Conservation (phyloP, 2,888 invertebrate genomes). For the Tiliacea aurago region DNA sequence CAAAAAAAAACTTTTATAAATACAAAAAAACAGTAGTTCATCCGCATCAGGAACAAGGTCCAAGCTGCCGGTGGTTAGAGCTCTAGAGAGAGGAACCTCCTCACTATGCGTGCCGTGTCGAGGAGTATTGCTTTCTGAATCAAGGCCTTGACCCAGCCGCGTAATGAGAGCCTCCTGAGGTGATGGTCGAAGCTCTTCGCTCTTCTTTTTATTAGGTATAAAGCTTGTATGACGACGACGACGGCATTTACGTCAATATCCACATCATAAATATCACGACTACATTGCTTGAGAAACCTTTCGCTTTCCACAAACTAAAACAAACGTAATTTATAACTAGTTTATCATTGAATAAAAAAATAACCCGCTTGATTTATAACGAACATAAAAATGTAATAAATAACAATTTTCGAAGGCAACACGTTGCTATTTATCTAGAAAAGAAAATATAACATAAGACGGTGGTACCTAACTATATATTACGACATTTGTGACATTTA, state of each 20-base stretch:
- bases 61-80: too few species aligned
- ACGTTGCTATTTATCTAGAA: slow-evolving; percentile 20
- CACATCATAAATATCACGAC: background rate
- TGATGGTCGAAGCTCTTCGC: too few species aligned
- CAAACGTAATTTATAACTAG: background rate
- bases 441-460: slow-evolving; percentile 27
- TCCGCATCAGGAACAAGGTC: too few species aligned
- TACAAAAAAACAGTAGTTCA: too few species aligned
- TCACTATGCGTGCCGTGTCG: too few species aligned
- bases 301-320: background rate
- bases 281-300: background rate
- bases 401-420: slow-evolving; percentile 21
- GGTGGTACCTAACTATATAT: slow-evolving; percentile 16
- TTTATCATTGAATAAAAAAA: background rate
- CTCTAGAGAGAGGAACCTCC: too few species aligned
- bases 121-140: too few species aligned
- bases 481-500: slow-evolving; percentile 44
- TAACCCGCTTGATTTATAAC: slow-evolving; percentile 12
- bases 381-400: slow-evolving; percentile 30
- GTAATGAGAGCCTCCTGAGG: too few species aligned
- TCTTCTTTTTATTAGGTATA: too few species aligned
- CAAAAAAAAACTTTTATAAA: too few species aligned
- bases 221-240: too few species aligned
- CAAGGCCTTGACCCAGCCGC: too few species aligned
- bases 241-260: background rate